Base-by-base conservation (phyloP, 2,888 invertebrate genomes). In the Nebria brevicollis region DNA sequence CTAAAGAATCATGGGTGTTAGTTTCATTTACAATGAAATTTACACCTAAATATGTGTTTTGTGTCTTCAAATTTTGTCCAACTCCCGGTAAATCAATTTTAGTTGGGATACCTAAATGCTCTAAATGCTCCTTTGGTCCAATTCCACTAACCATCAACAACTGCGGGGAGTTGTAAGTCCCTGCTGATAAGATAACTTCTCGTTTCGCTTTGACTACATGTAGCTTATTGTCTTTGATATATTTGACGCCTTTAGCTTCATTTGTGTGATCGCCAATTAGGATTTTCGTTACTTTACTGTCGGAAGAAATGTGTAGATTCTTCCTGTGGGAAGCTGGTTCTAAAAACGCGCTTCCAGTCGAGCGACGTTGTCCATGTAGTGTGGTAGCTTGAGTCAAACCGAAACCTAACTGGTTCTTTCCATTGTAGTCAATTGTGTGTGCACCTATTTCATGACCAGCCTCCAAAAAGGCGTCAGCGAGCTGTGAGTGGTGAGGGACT, bases 91-190 rank as follows among this genome's bases (percentile, higher is more conserved):
- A 89, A 87, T 94, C 91, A 85, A 90, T 89, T 0, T 92, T 84
- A 0, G 92, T 89, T 1, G 91, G 88, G 66, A 94, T 93, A 68
- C 90, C 90, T 82, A 92, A 86, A 1, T 91, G 88, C 82, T 90
- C 89, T 75, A 94, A 89, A 85, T 94, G 92, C 43, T 90, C 88
- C 82, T 87, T 90, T 0, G 94, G 94, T 0, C 94, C 94, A 8
- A 96, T 91, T 3, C 96, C 96, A 2, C 95, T 95, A 15, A 96
- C 87, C 94, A 96, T 93, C 20, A 97, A 89, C 6, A 96, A 86
- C 87, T 96, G 95, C 0, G 96, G 95, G 6, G 95, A 92, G 88
- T 95, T 94, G 54, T 96, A 92, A 3, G 95, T 92, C 5, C 95
- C 96, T 0, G 94, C 95, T 66, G 94, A 92, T 65, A 96, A 84